Evolutionary conservation across 1,140 invertebrate genomes (phyloP).

Genomic region (Pristionchus pacificus): DNA sequence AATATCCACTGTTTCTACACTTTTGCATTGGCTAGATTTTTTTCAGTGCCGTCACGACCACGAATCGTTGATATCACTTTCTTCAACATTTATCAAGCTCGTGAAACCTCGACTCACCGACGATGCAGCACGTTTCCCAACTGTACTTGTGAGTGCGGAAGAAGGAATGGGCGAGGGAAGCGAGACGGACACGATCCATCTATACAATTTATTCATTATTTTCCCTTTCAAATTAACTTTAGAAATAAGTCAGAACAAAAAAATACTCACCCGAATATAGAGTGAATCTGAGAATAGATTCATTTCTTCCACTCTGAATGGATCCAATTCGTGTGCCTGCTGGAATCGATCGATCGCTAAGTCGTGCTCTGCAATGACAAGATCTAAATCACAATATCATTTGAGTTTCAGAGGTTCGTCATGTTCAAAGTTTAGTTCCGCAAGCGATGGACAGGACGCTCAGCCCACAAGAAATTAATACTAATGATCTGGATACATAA

Average conservation of each 20-base stretch:
- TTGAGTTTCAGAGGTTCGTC: no score
- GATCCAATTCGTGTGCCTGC: slow-evolving; percentile 42
- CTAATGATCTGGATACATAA: neutral
- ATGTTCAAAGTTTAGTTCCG: no score
- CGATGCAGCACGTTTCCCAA: slow-evolving; percentile 94
- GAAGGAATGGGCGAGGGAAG: slow-evolving; percentile 84
- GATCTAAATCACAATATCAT: neutral
- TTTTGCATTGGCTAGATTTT: no score
- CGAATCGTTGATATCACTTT: no score
- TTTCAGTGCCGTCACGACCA: no score
- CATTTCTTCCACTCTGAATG: slow-evolving; percentile 49
- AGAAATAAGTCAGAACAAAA: slow-evolving; percentile 1
- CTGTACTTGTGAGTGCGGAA: slow-evolving; percentile 92
- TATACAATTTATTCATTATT: slow-evolving; percentile 18
- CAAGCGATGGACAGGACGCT: no score
- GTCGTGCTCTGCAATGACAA: slow-evolving; percentile 43
- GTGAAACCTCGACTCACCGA: no score
- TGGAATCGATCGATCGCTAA: slow-evolving; percentile 44
- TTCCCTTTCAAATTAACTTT: no score
- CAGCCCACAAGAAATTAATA: no score
- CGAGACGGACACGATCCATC: slow-evolving; percentile 76
- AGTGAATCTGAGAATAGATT: slow-evolving; percentile 50
- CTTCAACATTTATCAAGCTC: no score
- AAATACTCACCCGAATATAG: slow-evolving; percentile 38
- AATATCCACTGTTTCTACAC: no score